Base-by-base conservation (phyloP, 37 sponge, comb jelly and placozoan species). In the Chondrosia reniformis region DNA sequence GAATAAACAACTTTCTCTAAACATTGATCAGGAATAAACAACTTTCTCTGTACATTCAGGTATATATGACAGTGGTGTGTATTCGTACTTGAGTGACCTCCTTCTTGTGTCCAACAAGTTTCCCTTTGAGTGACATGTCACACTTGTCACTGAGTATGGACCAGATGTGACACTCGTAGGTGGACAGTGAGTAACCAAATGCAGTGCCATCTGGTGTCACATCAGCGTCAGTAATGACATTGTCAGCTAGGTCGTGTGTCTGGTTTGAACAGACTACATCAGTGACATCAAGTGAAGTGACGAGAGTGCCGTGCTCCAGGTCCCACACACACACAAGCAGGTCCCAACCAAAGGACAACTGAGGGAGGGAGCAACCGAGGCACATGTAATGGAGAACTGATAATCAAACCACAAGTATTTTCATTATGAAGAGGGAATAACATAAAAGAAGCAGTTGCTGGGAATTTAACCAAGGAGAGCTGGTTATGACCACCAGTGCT, bases 301-400 rank as follows among this genome's bases (percentile, higher is more conserved):
- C 22, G 40, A 58, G 81, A 80, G 36, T 83, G 41, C 81, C 81
- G 0, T 25, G 66, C n/a, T n/a, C n/a, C 67, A 84, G 33, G 57
- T 88, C 71, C 93, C 93, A 92, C 3, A 88, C 43, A 69, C 83
- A 85, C 0, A 92, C 15, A 5, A 27, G 21, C 7, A 67, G 71
- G 58, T 92, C 93, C 93, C 93, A 92, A 1, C 93, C 89, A 15
- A 75, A 75, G 3, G 89, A 85, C 5, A 92, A 13, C 93, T 92
- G 81, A 17, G 77, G n/a, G n/a, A n/a, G n/a, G n/a, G n/a, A n/a
- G n/a, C n/a, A n/a, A n/a, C n/a, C n/a, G n/a, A n/a, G n/a, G n/a
- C n/a, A n/a, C n/a, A n/a, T n/a, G n/a, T n/a, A n/a, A n/a, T n/a
- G n/a, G n/a, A n/a, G n/a, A n/a, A n/a, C n/a, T n/a, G n/a, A n/a